Percentiles rank a stretch among this genome's conserved stretches.
These are phyloP conservation scores for Aramus guarauna DNA, from an alignment of 2,113 vertebrate genomes.

Conservation along the genomic window DNA sequence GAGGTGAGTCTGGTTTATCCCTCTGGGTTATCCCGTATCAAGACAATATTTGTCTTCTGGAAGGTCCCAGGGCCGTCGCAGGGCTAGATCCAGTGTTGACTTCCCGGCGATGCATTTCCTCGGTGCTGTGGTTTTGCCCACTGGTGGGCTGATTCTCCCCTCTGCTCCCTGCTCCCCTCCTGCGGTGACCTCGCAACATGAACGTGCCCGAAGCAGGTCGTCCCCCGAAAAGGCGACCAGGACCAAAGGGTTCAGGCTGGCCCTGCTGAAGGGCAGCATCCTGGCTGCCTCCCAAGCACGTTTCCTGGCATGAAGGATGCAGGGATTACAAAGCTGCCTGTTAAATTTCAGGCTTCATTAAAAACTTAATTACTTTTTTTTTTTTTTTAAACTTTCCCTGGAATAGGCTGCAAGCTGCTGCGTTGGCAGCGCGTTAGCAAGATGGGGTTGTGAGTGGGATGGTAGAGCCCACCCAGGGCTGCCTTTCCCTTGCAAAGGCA, in stretches of 20 bases:
- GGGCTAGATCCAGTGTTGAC: neutral
- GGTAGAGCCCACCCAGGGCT: slow-evolving; percentile 24
- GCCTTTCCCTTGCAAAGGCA: neutral
- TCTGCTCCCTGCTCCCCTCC: neutral
- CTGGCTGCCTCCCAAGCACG: neutral
- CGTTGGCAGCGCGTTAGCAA: neutral
- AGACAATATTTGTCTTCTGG: neutral
- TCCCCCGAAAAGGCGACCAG: neutral
- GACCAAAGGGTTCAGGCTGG: neutral
- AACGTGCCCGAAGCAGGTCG: neutral
- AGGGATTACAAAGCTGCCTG: slow-evolving; percentile 17
- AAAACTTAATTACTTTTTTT: slow-evolving; percentile 15
- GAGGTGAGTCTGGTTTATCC: slow-evolving; percentile 76
- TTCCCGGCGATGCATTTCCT: neutral
- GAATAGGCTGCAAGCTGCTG: slow-evolving; percentile 32
- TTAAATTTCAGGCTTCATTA: slow-evolving; percentile 53
- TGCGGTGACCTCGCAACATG: neutral
- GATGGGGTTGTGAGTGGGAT: neutral
- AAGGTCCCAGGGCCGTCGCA: neutral
- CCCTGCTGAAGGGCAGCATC: neutral
- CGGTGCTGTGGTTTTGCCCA: neutral
- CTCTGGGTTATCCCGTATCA: neutral
- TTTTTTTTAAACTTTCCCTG: neutral
- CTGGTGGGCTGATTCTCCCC: neutral
- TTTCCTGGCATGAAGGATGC: neutral